Conservation (phyloP, 2,888 invertebrate species). For the Euphydryas editha region DNA sequence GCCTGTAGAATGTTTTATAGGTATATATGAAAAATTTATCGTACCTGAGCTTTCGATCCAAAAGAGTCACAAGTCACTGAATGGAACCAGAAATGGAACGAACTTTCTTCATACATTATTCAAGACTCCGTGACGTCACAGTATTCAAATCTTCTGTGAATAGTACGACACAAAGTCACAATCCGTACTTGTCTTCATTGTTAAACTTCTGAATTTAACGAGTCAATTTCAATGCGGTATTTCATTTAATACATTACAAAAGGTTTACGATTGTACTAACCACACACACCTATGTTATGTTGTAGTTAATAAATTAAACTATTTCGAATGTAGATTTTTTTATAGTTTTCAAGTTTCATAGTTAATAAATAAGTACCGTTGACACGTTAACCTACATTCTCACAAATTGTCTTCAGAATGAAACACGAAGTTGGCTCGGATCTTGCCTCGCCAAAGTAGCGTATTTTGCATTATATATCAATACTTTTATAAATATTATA, state of each 20-base stretch:
- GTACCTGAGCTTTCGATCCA: not conserved
- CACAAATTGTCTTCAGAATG: too few relatives aligned
- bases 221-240: not conserved
- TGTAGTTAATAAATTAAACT: too few relatives aligned
- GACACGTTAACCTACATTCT: too few relatives aligned
- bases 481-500: too few relatives aligned
- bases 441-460: too few relatives aligned
- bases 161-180: not conserved
- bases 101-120: conserved; percentile 12
- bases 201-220: not conserved
- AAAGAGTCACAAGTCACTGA: conserved; percentile 4
- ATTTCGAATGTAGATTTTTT: too few relatives aligned
- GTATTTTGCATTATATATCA: too few relatives aligned
- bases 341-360: too few relatives aligned
- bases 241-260: not conserved
- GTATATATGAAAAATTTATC: not conserved
- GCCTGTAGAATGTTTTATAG: not conserved
- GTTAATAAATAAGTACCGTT: too few relatives aligned
- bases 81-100: conserved; percentile 11
- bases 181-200: not conserved
- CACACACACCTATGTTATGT: too few relatives aligned
- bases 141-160: not conserved
- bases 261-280: not conserved
- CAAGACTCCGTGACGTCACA: not conserved
- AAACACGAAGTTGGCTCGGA: too few relatives aligned